Conservation (phyloP, 2,888 invertebrate species). For the Nomada goodeniana region DNA sequence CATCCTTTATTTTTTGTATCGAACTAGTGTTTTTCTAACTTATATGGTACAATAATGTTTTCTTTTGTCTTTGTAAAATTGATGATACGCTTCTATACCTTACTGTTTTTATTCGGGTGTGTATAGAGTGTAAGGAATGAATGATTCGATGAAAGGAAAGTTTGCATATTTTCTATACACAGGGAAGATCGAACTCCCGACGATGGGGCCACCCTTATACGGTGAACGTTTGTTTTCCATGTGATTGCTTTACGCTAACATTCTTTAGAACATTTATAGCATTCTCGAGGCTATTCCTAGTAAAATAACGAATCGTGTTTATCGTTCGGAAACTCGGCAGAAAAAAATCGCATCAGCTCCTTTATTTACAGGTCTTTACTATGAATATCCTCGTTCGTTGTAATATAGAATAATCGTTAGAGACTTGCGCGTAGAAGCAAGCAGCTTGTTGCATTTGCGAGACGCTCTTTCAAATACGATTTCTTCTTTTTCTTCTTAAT, state of each 20-base stretch:
- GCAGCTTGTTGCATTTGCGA: slow-evolving; percentile 66
- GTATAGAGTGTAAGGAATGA: slow-evolving; percentile 51
- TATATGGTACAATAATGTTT: slow-evolving; percentile 48
- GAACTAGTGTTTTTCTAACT: slow-evolving; percentile 27
- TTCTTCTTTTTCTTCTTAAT: slow-evolving; percentile 17
- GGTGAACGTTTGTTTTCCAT: slow-evolving; percentile 54
- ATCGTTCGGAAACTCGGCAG: neutral
- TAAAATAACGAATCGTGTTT: neutral
- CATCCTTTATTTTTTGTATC: slow-evolving; percentile 7
- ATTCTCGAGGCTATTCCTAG: slow-evolving; percentile 57
- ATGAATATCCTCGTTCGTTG: slow-evolving; percentile 54
- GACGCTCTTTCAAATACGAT: slow-evolving; percentile 43
- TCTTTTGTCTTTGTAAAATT: slow-evolving; percentile 35
- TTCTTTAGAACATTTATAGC: slow-evolving; percentile 45
- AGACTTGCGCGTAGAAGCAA: slow-evolving; percentile 64
- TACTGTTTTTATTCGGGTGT: slow-evolving; percentile 48
- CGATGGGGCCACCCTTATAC: slow-evolving; percentile 38
- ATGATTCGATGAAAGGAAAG: slow-evolving; percentile 44
- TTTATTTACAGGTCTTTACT: slow-evolving; percentile 9
- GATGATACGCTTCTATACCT: slow-evolving; percentile 64
- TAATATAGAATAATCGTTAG: slow-evolving; percentile 62
- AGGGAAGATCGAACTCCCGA: slow-evolving; percentile 37
- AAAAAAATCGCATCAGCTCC: neutral
- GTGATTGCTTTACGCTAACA: slow-evolving; percentile 60
- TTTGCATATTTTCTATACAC: slow-evolving; percentile 41